phyloP scores from a whole-genome alignment of 2,113 vertebrate species.

The Percina caprodes region DNA sequence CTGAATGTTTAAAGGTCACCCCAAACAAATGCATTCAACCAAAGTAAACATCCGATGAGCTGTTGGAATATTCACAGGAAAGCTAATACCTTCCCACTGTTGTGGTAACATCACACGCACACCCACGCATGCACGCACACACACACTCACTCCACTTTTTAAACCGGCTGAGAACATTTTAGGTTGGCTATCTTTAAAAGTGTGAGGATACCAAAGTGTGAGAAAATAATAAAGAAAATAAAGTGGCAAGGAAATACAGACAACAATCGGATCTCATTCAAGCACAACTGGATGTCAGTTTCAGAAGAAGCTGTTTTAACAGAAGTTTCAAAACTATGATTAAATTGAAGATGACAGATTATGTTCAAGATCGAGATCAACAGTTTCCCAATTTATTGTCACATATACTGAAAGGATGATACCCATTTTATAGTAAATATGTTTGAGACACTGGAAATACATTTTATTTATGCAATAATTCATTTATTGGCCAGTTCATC shows the following conservation, averaged over 20 bases:
- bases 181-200: constrained; percentile 18
- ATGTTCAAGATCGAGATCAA: not conserved
- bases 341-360: not conserved
- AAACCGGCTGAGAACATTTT: constrained; percentile 9
- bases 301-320: constrained; percentile 8
- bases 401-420: not conserved
- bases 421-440: not conserved
- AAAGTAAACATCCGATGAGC: constrained; percentile 49
- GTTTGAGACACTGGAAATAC: not conserved
- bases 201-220: constrained; percentile 13
- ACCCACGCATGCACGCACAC: not conserved
- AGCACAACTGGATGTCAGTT: not conserved
- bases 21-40: constrained; percentile 24
- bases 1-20: constrained; percentile 53
- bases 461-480: not conserved
- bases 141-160: not conserved
- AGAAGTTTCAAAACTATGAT: not conserved
- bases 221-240: constrained; percentile 12
- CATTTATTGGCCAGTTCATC: not conserved
- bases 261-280: constrained; percentile 8
- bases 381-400: not conserved
- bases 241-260: constrained; percentile 5
- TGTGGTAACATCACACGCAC: constrained; percentile 7
- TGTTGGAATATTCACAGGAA: constrained; percentile 15
- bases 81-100: constrained; percentile 20